Evolutionary conservation across 1,140 invertebrate genomes (phyloP), one percentile per base, ranked within the genome.

Genomic region (Saccostrea echinata): DNA sequence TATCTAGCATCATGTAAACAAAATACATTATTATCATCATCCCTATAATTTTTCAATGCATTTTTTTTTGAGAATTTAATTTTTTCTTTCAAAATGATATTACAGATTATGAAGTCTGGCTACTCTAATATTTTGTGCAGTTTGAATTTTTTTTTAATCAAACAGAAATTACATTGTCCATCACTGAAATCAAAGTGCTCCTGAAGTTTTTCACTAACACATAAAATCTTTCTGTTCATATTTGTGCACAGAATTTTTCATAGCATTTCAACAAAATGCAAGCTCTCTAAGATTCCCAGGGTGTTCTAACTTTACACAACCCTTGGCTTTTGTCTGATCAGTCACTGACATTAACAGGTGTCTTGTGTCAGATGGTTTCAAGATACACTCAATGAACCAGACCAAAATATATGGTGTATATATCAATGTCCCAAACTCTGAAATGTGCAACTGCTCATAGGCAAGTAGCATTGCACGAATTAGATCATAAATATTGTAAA

Each of bases 281-380:
- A 43, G 43, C 43, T 43, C 43, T 43, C 9, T 43, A 43, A 76
- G 13, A 16, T 76, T 76, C 68, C 68, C 68, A 76, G 4, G 68
- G 3, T 33, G 24, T 61, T 76, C 27, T 76, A 76, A 76, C 68
- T 76, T 76, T 76, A 76, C 30, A 76, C 68, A 76, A 76, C 68
- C 68, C 30, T 30, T 76, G 68, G 16, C 68, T 33, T 61, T 76
- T 30, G 68, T 33, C 12, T 27, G 68, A 76, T 76, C 27, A 27
- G 68, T 76, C 68, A 76, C 68, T 30, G 12, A 76, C 68, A 76
- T 30, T 76, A 76, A 76, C 68, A 76, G 68, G 68, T 76, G 68
- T 30, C 1, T 30, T 76, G 27, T 76, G 68, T 76, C 68, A 76
- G 68, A 76, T 76, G 24, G 27, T 33, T 30, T 16, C 8, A 33